These are phyloP conservation scores for Aepyceros melampus DNA, from an alignment of 2,113 vertebrate genomes.

Conservation along the genomic window DNA sequence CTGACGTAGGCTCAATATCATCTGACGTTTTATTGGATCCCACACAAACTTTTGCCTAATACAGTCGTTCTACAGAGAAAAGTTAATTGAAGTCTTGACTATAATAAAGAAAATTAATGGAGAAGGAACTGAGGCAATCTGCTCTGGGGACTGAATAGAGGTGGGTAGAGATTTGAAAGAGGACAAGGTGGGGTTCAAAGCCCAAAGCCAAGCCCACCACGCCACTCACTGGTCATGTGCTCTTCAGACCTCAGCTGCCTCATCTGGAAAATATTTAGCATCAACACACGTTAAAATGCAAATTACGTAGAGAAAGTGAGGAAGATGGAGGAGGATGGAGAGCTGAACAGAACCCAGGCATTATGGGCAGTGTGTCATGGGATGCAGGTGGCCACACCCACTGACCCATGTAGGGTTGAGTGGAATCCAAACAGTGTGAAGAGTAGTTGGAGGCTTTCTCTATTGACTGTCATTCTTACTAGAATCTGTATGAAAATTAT, in stretches of 20 bases:
- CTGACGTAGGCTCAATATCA: slow-evolving; percentile 75
- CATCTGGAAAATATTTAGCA: background rate
- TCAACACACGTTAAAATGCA: background rate
- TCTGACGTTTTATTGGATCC: slow-evolving; percentile 79
- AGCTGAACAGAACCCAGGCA: background rate
- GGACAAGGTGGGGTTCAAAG: background rate
- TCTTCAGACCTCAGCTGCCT: background rate
- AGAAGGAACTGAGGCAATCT: background rate
- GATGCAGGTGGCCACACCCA: background rate
- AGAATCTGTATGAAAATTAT: background rate
- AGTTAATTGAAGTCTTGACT: slow-evolving; percentile 72
- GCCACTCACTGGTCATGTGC: background rate
- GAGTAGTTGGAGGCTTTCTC: background rate
- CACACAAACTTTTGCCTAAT: slow-evolving; percentile 78
- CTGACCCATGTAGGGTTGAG: background rate
- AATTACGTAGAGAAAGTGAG: background rate
- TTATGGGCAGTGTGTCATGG: background rate
- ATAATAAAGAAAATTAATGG: slow-evolving; percentile 48
- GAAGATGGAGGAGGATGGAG: background rate
- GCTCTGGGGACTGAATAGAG: background rate
- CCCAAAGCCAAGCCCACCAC: background rate
- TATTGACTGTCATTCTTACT: background rate
- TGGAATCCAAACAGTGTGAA: background rate
- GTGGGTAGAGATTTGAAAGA: background rate
- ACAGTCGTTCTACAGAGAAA: slow-evolving; percentile 71